Evolutionary conservation across 2,797 vertebrate genomes (phyloP).

Genomic region (Melanotaenia trifasciata): DNA sequence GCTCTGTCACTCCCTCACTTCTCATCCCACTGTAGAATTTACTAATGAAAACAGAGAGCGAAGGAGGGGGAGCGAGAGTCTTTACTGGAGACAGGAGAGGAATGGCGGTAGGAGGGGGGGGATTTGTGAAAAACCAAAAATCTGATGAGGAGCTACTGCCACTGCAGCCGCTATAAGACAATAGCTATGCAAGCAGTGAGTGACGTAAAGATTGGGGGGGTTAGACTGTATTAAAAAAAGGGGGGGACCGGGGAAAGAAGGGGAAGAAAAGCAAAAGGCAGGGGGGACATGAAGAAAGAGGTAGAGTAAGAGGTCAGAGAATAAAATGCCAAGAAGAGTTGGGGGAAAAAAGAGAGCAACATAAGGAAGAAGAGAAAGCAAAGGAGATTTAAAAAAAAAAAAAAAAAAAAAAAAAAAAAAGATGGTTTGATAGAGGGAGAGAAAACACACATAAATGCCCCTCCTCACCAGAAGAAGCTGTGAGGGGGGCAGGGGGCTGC

Average conservation of each 20-base stretch:
- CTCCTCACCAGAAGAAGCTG: neutral
- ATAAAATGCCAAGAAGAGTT: neutral
- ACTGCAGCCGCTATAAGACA: conserved; percentile 86
- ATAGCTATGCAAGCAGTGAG: conserved; percentile 89
- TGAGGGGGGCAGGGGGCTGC: conserved; percentile 29
- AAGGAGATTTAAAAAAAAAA: conserved; percentile 17
- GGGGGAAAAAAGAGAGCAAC: neutral
- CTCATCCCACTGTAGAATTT: conserved; percentile 58
- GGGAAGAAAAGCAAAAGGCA: neutral
- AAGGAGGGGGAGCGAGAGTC: conserved; percentile 26
- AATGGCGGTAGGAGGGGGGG: conserved; percentile 9
- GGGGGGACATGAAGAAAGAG: neutral
- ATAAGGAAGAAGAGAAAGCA: neutral
- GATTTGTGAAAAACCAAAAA: conserved; percentile 44
- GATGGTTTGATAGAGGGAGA: conserved; percentile 67
- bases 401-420: conserved; percentile 65
- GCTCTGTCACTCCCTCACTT: conserved; percentile 76
- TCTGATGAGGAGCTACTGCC: conserved; percentile 83
- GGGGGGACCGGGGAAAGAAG: neutral
- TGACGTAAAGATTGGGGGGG: conserved; percentile 83
- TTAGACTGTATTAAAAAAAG: conserved; percentile 12
- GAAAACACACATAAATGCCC: conserved; percentile 31
- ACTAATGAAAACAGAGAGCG: conserved; percentile 39
- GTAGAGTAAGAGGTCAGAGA: neutral
- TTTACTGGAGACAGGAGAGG: conserved; percentile 34